Evolutionary conservation across 2,113 vertebrate genomes (phyloP).

Genomic region (Serinus canaria): DNA sequence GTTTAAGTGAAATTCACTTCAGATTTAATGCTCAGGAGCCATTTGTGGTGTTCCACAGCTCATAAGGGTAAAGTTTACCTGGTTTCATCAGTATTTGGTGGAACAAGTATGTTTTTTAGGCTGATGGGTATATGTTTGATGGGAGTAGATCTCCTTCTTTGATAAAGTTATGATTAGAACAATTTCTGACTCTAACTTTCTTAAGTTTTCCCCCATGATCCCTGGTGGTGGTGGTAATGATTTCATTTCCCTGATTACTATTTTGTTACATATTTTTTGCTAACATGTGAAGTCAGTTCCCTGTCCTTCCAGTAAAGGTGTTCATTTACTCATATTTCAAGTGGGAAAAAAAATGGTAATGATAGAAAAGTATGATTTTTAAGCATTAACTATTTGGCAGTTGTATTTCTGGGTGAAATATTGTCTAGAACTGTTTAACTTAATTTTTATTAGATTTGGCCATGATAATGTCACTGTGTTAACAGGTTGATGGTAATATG

Average conservation of each 20-base stretch:
- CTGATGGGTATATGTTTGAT: background rate
- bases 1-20: slow-evolving; percentile 5
- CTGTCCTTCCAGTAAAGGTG: background rate
- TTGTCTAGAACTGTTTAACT: background rate
- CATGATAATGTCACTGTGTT: background rate
- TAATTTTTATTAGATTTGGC: background rate
- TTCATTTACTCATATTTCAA: background rate
- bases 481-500: background rate
- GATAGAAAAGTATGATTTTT: background rate
- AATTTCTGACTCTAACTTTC: background rate
- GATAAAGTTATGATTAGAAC: background rate
- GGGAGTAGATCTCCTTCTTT: background rate
- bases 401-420: background rate
- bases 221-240: background rate
- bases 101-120: background rate
- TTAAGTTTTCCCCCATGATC: background rate
- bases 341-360: background rate
- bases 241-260: background rate
- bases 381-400: background rate
- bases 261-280: background rate
- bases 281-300: background rate
- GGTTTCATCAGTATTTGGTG: background rate
- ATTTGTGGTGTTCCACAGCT: background rate
- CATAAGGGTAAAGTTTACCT: background rate
- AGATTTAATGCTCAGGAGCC: background rate